phyloP scores from a whole-genome alignment of 2,888 invertebrate genomes.

The Portevinia maculata region DNA sequence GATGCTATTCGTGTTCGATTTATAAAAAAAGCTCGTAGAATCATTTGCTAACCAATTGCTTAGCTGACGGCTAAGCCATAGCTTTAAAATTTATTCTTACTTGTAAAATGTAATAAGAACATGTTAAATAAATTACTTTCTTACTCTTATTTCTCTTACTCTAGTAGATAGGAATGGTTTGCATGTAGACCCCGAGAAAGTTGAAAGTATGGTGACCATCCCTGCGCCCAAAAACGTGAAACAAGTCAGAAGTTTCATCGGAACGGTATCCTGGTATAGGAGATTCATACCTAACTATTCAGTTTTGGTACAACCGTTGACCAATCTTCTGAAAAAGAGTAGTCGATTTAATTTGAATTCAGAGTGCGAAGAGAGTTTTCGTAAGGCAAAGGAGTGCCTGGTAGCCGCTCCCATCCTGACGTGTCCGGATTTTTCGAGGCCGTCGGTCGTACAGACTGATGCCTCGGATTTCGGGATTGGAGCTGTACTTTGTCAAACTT shows the following conservation, averaged over 20 bases:
- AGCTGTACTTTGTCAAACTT: constrained; percentile 26
- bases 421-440: constrained; percentile 25
- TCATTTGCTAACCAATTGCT: too few species aligned
- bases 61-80: too few species aligned
- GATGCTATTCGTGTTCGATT: too few species aligned
- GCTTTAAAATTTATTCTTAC: too few species aligned
- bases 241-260: constrained; percentile 17
- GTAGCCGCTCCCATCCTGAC: constrained; percentile 28
- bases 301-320: constrained; percentile 4
- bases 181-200: constrained; percentile 73
- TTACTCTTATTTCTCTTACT: too few species aligned
- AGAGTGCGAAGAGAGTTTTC: constrained; percentile 22
- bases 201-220: constrained; percentile 53
- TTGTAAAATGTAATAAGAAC: too few species aligned
- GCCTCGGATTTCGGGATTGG: constrained; percentile 54
- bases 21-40: too few species aligned
- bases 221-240: constrained; percentile 33
- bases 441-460: constrained; percentile 47
- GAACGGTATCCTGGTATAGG: constrained; percentile 24
- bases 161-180: constrained; percentile 75
- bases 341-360: neutral
- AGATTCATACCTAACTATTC: constrained; percentile 22
- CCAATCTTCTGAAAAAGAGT: constrained; percentile 10
- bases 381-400: constrained; percentile 27
- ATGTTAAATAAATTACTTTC: too few species aligned